Conservation (phyloP, 64 coral and sea anemone species). For the Anthopleura sola region DNA sequence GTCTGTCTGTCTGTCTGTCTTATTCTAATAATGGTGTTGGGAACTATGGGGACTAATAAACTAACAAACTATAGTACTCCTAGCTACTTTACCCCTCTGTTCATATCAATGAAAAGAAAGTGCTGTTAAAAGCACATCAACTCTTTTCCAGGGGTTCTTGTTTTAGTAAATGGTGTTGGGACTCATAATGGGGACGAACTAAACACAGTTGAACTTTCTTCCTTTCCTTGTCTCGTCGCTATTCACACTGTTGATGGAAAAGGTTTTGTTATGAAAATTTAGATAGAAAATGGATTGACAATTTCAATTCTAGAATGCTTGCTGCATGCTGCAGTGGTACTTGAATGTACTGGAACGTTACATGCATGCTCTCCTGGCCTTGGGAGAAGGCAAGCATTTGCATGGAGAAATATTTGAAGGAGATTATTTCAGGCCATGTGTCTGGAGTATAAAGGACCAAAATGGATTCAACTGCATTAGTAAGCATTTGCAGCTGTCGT, state of each 20-base stretch:
- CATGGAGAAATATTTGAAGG: background rate
- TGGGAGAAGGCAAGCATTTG: background rate
- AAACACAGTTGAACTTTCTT: background rate
- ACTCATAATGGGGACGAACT: background rate
- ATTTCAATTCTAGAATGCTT: background rate
- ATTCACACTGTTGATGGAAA: no score
- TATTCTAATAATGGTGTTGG: constrained; percentile 8
- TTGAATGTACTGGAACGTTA: background rate
- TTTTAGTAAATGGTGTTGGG: background rate
- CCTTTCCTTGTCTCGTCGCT: background rate
- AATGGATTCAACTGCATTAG: background rate
- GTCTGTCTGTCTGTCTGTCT: background rate
- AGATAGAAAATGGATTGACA: background rate
- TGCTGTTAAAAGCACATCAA: background rate
- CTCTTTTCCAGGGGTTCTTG: background rate
- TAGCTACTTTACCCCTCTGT: background rate
- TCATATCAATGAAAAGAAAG: background rate
- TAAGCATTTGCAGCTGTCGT: background rate
- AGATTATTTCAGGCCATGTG: background rate
- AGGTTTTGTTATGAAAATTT: background rate
- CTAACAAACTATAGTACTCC: background rate
- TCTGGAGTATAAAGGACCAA: background rate
- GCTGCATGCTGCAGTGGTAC: background rate
- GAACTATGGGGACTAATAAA: background rate
- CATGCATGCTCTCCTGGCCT: background rate